Conservation (phyloP, 2,888 invertebrate genomes). For the Aphidoletes aphidimyza region DNA sequence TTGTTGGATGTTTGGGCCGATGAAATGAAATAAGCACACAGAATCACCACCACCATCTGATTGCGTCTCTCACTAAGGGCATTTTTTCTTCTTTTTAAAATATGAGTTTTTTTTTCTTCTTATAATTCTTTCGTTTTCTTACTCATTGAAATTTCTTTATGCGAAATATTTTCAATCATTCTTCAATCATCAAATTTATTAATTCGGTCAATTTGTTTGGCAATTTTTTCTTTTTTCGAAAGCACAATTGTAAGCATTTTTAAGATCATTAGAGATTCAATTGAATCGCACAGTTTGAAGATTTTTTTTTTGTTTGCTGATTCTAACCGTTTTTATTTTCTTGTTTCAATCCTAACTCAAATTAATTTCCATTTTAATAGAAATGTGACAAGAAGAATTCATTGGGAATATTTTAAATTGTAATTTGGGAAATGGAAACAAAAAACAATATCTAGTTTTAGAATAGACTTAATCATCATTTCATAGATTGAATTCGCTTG, state of each 20-base stretch:
- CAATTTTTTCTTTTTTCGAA: neutral
- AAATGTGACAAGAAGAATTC: neutral
- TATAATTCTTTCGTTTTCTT: too few species aligned
- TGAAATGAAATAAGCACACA: neutral
- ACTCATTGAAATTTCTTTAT: neutral
- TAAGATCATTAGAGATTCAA: too few species aligned
- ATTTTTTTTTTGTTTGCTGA: too few species aligned
- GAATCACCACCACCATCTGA: neutral
- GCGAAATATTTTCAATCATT: too few species aligned
- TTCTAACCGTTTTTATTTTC: too few species aligned
- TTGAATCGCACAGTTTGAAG: conserved; percentile 2
- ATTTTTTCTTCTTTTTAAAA: neutral
- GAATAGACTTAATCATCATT: neutral
- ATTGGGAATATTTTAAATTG: neutral
- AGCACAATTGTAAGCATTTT: neutral
- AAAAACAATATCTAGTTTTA: neutral
- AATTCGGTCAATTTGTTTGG: too few species aligned
- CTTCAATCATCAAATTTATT: too few species aligned
- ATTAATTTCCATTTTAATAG: too few species aligned
- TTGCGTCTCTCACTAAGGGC: neutral
- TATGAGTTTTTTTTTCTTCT: neutral
- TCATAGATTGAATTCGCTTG: neutral
- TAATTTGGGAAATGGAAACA: conserved; percentile 21
- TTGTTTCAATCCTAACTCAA: too few species aligned
- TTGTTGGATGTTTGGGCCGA: conserved; percentile 40